Evolutionary conservation across 2,797 vertebrate genomes (phyloP).

Genomic region (Eutrigla gurnardus): DNA sequence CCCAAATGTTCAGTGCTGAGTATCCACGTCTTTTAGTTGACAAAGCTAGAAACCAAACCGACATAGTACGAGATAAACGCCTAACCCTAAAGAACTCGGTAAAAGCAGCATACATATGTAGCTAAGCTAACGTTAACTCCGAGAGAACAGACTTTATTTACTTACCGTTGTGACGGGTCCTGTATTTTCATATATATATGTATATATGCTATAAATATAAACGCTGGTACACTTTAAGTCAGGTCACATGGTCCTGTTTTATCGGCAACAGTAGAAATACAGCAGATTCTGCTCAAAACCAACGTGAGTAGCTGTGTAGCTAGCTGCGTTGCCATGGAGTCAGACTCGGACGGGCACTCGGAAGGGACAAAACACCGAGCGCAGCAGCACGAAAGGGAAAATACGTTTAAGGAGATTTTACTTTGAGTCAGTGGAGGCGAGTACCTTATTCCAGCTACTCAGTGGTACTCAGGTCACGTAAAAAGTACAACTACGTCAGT

Average conservation of each 20-base stretch:
- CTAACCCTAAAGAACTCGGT: too few relatives aligned
- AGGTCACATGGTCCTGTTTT: background rate
- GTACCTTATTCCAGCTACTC: background rate
- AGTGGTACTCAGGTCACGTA: background rate
- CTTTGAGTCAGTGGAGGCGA: too few relatives aligned
- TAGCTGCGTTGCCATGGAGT: conserved; percentile 61
- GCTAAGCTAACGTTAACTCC: background rate
- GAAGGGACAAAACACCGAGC: conserved; percentile 30
- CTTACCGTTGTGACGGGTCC: background rate
- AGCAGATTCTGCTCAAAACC: background rate
- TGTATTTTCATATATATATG: background rate
- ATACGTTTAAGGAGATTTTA: too few relatives aligned
- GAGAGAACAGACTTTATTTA: too few relatives aligned
- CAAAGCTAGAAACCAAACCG: too few relatives aligned
- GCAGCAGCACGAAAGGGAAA: background rate
- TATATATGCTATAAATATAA: fast-evolving
- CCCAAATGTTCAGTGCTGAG: too few relatives aligned
- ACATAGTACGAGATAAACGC: too few relatives aligned
- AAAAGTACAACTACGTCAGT: background rate
- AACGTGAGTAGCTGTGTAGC: background rate
- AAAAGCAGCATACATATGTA: background rate
- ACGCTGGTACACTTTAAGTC: fast-evolving
- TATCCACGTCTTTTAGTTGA: too few relatives aligned
- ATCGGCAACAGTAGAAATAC: background rate
- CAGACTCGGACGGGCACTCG: conserved; percentile 9